phyloP scores from a whole-genome alignment of 2,888 invertebrate species.

The Galeruca laticollis region DNA sequence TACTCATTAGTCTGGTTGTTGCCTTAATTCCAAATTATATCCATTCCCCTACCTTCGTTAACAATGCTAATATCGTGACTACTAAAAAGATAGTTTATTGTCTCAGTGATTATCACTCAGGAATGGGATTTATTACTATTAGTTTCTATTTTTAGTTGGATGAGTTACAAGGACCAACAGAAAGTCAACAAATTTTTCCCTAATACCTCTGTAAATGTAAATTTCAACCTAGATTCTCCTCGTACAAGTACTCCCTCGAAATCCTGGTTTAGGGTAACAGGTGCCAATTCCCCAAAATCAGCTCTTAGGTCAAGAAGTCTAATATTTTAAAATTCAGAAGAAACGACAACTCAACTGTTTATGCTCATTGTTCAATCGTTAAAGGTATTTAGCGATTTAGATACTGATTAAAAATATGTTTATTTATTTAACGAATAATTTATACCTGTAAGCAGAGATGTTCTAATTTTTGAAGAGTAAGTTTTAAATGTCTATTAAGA shows the following conservation, averaged over 20 bases:
- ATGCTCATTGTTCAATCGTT: conserved; percentile 17
- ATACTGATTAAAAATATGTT: background rate
- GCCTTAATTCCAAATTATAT: too few species aligned
- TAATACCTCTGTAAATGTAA: conserved; percentile 48
- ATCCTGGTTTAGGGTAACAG: conserved; percentile 72
- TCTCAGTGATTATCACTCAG: too few species aligned
- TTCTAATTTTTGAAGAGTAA: background rate
- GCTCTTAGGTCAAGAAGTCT: conserved; percentile 43
- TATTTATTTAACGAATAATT: background rate
- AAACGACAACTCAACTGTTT: background rate
- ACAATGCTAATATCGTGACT: too few species aligned
- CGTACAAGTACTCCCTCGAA: conserved; percentile 54
- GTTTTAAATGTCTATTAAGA: background rate
- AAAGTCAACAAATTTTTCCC: conserved; percentile 46
- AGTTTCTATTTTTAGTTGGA: conserved; percentile 47
- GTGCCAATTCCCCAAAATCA: conserved; percentile 71
- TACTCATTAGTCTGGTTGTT: too few species aligned
- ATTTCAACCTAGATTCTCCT: conserved; percentile 43
- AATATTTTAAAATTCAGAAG: conserved; percentile 29
- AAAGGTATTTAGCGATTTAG: conserved; percentile 1
- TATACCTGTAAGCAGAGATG: background rate
- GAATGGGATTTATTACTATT: too few species aligned
- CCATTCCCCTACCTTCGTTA: too few species aligned
- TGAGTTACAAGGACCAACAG: conserved; percentile 50
- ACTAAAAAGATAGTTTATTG: too few species aligned